Percentiles rank a stretch among this genome's conserved stretches.
phyloP scores from a whole-genome alignment of 2,113 vertebrate genomes.

The Xiphophorus hellerii region DNA sequence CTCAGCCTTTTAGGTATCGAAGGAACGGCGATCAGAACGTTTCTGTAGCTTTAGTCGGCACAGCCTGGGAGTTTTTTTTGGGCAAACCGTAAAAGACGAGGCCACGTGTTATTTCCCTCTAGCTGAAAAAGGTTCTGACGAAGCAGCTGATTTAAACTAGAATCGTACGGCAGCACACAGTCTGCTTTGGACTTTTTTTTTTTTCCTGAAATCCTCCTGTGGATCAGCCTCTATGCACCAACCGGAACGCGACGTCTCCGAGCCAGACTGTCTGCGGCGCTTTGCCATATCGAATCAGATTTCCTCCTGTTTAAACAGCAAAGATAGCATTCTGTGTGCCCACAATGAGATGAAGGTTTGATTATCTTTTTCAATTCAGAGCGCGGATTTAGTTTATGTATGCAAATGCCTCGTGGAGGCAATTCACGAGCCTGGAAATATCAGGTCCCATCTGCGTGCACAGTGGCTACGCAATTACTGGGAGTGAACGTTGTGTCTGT shows the following conservation, averaged over 20 bases:
- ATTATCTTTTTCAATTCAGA: conserved; percentile 46
- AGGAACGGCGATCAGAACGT: neutral
- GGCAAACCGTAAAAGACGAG: conserved; percentile 15
- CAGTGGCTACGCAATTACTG: conserved; percentile 30
- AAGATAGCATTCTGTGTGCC: conserved; percentile 29
- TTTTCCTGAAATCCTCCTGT: neutral
- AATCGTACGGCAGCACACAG: neutral
- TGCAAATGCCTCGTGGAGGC: conserved; percentile 47
- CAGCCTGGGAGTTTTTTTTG: too few relatives aligned
- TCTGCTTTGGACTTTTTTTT: conserved; percentile 3
- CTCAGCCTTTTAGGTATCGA: neutral
- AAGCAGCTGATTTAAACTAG: neutral
- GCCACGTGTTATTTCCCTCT: conserved; percentile 17
- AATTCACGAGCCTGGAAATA: conserved; percentile 40
- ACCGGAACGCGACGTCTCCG: neutral
- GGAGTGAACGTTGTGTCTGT: conserved; percentile 22
- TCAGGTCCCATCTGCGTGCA: conserved; percentile 48
- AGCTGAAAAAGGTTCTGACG: neutral
- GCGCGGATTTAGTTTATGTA: conserved; percentile 51
- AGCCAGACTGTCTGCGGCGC: conserved; percentile 22
- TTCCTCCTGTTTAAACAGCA: conserved; percentile 47
- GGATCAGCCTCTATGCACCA: neutral
- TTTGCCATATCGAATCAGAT: conserved; percentile 12
- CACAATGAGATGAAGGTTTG: conserved; percentile 37
- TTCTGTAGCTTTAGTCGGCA: neutral